These are phyloP conservation scores for Pseudotriccus pelzelni DNA, from an alignment of 2,797 vertebrate species.

Conservation along the genomic window DNA sequence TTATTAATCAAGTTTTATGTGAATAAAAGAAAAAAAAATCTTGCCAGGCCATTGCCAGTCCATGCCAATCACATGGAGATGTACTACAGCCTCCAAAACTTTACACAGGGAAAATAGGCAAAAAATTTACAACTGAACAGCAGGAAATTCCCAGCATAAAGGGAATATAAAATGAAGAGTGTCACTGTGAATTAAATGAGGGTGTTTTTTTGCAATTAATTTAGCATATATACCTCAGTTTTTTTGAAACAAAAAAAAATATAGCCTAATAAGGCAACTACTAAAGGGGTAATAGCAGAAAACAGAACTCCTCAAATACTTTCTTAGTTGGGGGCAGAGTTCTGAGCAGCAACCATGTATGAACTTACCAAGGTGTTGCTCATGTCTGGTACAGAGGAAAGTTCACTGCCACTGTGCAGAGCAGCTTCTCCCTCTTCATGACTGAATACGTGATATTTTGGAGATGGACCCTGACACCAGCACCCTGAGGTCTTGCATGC, in stretches of 20 bases:
- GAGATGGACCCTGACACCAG: not conserved
- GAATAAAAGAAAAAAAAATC: not conserved
- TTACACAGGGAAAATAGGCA: not conserved
- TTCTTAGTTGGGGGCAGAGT: not conserved
- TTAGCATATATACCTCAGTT: not conserved
- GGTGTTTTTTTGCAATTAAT: not conserved
- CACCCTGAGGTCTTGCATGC: not conserved
- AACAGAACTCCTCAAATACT: not conserved
- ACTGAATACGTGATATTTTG: not conserved
- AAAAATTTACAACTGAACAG: not conserved
- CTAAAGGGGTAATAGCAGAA: not conserved
- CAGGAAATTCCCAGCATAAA: not conserved
- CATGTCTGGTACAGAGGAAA: not conserved
- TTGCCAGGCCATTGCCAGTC: not conserved
- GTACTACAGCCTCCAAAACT: not conserved
- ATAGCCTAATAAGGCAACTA: not conserved
- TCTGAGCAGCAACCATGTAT: fast-evolving
- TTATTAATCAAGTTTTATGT: not conserved
- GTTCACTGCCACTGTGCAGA: not conserved
- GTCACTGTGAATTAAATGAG: not conserved
- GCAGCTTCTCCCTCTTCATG: not conserved
- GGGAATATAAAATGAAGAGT: not conserved
- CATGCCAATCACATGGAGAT: not conserved
- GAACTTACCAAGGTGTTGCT: not conserved
- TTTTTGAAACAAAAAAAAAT: not conserved